Conservation (phyloP, 2,113 vertebrate genomes). For the Aegithalos caudatus region DNA sequence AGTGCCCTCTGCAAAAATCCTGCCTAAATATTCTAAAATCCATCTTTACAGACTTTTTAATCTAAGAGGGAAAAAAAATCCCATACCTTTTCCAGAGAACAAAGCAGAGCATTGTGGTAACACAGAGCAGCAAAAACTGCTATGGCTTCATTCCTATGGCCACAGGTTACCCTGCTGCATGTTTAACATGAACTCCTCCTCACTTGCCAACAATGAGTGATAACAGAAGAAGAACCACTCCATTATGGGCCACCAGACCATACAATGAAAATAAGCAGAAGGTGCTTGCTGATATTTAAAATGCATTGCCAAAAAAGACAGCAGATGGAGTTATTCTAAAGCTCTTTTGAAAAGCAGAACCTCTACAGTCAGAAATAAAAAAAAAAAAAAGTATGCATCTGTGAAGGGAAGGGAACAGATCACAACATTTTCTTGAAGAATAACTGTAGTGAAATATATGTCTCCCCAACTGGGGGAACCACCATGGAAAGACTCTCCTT, state of each 20-base stretch:
- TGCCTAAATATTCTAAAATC: conserved; percentile 9
- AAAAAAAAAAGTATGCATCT: neutral
- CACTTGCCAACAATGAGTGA: neutral
- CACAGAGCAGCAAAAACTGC: neutral
- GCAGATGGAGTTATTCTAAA: neutral
- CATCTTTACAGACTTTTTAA: neutral
- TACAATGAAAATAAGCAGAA: conserved; percentile 8
- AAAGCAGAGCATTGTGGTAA: neutral
- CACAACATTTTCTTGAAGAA: neutral
- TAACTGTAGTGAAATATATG: neutral
- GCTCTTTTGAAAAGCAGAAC: neutral
- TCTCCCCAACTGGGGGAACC: neutral
- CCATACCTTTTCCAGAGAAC: neutral
- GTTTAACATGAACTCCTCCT: neutral
- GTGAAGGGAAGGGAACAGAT: neutral
- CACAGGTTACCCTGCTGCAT: neutral
- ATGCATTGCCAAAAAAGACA: neutral
- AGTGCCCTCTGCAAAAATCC: neutral
- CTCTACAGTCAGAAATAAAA: neutral
- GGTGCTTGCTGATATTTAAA: neutral
- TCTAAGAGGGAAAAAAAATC: accelerated
- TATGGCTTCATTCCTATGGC: neutral
- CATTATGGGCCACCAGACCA: neutral
- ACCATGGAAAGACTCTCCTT: neutral
- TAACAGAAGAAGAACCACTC: neutral